Conservation (phyloP, 2,113 vertebrate species). For the Gila orcuttii region DNA sequence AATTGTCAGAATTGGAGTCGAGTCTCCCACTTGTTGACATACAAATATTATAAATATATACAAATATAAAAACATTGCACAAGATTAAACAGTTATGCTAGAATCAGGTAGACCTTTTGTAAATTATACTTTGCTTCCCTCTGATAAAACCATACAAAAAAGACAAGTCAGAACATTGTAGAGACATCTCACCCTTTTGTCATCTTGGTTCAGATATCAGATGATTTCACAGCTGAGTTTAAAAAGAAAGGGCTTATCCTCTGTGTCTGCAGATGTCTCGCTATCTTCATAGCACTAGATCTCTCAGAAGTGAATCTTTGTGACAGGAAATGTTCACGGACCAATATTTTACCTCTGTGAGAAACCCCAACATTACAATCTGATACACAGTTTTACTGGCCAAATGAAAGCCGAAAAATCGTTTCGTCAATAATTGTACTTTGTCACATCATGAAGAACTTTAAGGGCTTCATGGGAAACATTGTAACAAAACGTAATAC, state of each 20-base stretch:
- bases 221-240: constrained; percentile 16
- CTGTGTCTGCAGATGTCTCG: neutral
- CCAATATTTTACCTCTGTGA: constrained; percentile 8
- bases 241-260: constrained; percentile 1
- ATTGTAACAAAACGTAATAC: constrained; percentile 76
- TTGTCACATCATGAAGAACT: constrained; percentile 67
- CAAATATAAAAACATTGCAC: neutral
- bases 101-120: neutral
- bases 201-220: constrained; percentile 7
- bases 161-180: constrained; percentile 18
- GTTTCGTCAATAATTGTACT: constrained; percentile 3
- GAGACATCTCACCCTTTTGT: constrained; percentile 11
- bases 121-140: constrained; percentile 1
- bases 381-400: neutral
- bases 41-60: neutral
- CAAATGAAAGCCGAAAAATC: neutral
- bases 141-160: neutral
- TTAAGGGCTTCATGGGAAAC: constrained; percentile 69
- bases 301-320: constrained; percentile 11
- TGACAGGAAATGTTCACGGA: constrained; percentile 40
- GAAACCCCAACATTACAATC: neutral
- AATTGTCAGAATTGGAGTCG: too few species aligned
- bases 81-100: neutral
- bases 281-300: neutral
- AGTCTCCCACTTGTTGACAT: neutral